These are phyloP conservation scores for Pogonomyrmex californicus DNA, from an alignment of 1,140 invertebrate species.

Conservation along the genomic window DNA sequence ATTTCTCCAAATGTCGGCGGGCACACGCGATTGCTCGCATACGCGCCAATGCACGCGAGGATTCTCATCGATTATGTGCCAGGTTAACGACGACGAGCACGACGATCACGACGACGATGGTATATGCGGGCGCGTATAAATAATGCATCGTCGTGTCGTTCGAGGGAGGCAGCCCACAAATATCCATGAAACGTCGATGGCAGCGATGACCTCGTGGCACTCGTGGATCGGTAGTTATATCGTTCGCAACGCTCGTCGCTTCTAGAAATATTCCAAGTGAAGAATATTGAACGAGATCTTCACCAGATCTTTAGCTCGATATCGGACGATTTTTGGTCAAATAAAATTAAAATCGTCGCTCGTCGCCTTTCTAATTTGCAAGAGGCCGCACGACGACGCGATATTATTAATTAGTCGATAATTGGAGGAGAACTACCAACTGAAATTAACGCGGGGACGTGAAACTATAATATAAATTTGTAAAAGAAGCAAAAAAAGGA, in stretches of 20 bases:
- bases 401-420: slow-evolving; percentile 17
- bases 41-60: slow-evolving; percentile 49
- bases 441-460: background rate
- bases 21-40: slow-evolving; percentile 32
- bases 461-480: background rate
- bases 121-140: slow-evolving; percentile 76
- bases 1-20: slow-evolving; percentile 57
- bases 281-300: background rate
- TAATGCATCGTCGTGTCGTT: slow-evolving; percentile 78
- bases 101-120: slow-evolving; percentile 43
- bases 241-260: slow-evolving; percentile 36
- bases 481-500: too few species aligned
- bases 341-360: background rate
- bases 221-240: slow-evolving; percentile 61
- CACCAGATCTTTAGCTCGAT: background rate
- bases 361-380: too few species aligned
- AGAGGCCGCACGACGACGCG: background rate
- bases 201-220: slow-evolving; percentile 77
- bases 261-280: background rate
- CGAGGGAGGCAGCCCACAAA: slow-evolving; percentile 72
- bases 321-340: background rate
- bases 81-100: slow-evolving; percentile 65
- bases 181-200: slow-evolving; percentile 77
- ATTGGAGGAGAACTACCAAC: background rate
- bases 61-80: slow-evolving; percentile 73